These are phyloP conservation scores for Eupeodes luniger DNA, from an alignment of 2,888 invertebrate species.

Conservation along the genomic window DNA sequence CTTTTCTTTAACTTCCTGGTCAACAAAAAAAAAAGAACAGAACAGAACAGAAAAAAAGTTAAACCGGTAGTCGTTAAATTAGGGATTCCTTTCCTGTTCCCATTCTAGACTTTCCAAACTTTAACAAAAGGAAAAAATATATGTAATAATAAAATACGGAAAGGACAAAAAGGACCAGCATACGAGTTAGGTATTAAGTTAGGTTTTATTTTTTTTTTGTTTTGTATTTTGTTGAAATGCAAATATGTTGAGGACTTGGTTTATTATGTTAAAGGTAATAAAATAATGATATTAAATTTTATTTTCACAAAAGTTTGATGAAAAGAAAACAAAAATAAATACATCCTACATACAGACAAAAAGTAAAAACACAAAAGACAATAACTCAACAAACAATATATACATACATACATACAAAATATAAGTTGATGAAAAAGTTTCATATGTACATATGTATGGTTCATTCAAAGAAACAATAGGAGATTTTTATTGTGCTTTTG, in stretches of 20 bases:
- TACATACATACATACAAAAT: background rate
- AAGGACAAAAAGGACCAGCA: slow-evolving; percentile 10
- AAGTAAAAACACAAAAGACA: background rate
- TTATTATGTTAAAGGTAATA: slow-evolving; percentile 54
- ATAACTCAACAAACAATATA: slow-evolving; percentile 8
- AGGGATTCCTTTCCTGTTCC: slow-evolving; percentile 45
- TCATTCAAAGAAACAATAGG: background rate
- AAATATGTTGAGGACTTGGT: slow-evolving; percentile 52
- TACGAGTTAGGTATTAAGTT: slow-evolving; percentile 17
- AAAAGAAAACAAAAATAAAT: slow-evolving; percentile 1
- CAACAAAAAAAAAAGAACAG: slow-evolving; percentile 7
- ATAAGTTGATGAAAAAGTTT: slow-evolving; percentile 18
- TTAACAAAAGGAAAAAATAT: background rate
- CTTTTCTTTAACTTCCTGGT: slow-evolving; percentile 46
- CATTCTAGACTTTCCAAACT: slow-evolving; percentile 39
- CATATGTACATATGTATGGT: background rate
- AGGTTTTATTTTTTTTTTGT: background rate
- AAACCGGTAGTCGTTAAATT: slow-evolving; percentile 64
- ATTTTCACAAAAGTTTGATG: slow-evolving; percentile 39
- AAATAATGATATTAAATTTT: slow-evolving; percentile 66
- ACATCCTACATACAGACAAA: background rate
- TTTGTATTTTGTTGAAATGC: slow-evolving; percentile 37
- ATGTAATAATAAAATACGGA: background rate
- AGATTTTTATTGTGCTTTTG: slow-evolving; percentile 20
- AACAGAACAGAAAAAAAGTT: slow-evolving; percentile 4